Percentiles rank a stretch among this genome's conserved stretches.
phyloP scores from a whole-genome alignment of 1,140 invertebrate species.

The Semibalanus balanoides region DNA sequence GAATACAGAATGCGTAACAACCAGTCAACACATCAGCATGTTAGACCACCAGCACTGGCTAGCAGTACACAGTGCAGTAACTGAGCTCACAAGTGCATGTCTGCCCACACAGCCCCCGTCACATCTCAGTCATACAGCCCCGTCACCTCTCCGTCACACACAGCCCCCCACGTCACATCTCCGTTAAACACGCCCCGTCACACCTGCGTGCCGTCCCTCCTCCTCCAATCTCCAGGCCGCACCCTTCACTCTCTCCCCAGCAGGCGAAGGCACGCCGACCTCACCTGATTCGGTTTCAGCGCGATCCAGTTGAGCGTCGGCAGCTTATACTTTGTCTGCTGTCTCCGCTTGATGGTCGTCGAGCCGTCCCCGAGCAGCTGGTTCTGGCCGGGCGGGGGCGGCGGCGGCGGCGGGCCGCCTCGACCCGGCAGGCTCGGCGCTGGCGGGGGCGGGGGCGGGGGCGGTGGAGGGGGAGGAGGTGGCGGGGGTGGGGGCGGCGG shows the following conservation, averaged over 20 bases:
- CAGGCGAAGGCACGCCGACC: not conserved
- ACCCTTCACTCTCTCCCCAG: no score
- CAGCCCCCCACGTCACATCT: no score
- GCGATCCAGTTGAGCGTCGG: constrained; percentile 97
- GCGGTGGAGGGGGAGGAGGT: constrained; percentile 32
- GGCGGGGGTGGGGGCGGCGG: constrained; percentile 33
- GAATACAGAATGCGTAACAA: no score
- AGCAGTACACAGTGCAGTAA: no score
- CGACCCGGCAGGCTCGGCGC: constrained; percentile 21
- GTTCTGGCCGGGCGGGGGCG: constrained; percentile 61
- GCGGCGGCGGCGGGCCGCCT: constrained; percentile 36
- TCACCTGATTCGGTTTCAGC: constrained; percentile 86
- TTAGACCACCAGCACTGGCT: no score
- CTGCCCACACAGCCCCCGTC: no score
- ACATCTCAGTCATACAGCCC: no score
- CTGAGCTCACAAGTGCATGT: no score
- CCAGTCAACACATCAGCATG: no score
- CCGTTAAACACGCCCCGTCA: no score
- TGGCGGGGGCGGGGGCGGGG: constrained; percentile 31
- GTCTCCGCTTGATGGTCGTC: constrained; percentile 93
- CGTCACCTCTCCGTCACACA: not conserved
- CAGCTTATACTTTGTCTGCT: constrained; percentile 93
- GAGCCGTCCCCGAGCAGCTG: constrained; percentile 39
- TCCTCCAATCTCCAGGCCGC: no score
- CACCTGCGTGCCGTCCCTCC: no score